Base-by-base conservation (phyloP, 2,888 invertebrate genomes). In the Cactoblastis cactorum region DNA sequence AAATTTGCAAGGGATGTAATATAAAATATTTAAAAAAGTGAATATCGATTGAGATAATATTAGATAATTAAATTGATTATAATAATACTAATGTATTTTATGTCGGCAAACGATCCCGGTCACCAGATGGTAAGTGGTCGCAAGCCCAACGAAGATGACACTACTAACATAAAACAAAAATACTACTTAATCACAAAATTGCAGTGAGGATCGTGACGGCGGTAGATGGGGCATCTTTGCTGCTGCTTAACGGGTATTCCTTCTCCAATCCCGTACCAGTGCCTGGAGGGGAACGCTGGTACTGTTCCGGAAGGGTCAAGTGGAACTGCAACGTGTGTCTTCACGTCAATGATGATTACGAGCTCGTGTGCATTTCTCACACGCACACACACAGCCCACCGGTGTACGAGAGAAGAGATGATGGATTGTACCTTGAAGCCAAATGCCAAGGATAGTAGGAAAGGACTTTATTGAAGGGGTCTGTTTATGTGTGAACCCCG, bases 151-250 rank as follows among this genome's bases (percentile, higher is more conserved):
- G 35, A 3, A 37, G 9, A 9, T 15, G 37, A 11, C 9, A 6
- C n/a, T 41, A 22, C 6, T 12, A 22, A 18, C 6, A 38, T 18
- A 18, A 41, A 12, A 37, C 18, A 22, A 2, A 24, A 3, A 22
- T 22, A 22, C n/a, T 6, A 39, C 12, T 22, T 12, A 19, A 37
- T 18, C 18, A 54, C 56, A 60, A 64, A 50, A 52, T 83, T 80
- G 52, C 87, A 90, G 89, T 90, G 63, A 64, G 74, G 55, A 86
- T 89, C 56, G 89, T 88, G 50, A 89, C 88, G 9, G 81, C 87
- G 2, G 72, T 87, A 52, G 74, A 86, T 53, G 89, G 90, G 2
- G 88, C 88, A 1, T 81, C 85, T 0, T 69, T 89, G 0, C 77
- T 90, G 22, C 83, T 89, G 80, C 71, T 88, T 15, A 82, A 86